Conservation (phyloP, 2,797 vertebrate genomes). For the Peromyscus eremicus region DNA sequence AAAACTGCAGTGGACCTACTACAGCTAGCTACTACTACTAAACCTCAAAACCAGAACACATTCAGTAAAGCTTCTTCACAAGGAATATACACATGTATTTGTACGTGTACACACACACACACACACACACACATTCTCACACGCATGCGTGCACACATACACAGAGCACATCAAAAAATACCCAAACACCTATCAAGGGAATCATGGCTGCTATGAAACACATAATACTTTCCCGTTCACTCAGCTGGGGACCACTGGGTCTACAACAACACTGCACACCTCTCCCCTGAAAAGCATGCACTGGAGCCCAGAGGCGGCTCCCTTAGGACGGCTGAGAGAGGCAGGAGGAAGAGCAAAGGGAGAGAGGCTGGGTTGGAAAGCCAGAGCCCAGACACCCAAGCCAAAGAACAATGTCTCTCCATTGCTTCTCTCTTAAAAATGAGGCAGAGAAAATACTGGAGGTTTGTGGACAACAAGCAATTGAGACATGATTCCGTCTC, state of each 20-base stretch:
- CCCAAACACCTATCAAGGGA: slow-evolving; percentile 73
- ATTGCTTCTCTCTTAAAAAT: slow-evolving; percentile 73
- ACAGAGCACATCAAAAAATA: slow-evolving; percentile 74
- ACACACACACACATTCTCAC: background rate
- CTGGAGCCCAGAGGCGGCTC: slow-evolving; percentile 72
- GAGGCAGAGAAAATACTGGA: slow-evolving; percentile 76
- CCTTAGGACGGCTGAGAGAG: slow-evolving; percentile 65
- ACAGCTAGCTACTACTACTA: slow-evolving; percentile 77
- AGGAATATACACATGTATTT: slow-evolving; percentile 75
- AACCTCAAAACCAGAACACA: slow-evolving; percentile 74
- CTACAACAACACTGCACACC: slow-evolving; percentile 69
- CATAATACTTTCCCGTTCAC: slow-evolving; percentile 62
- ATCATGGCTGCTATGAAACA: slow-evolving; percentile 66
- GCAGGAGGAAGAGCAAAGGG: slow-evolving; percentile 68
- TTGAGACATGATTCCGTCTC: slow-evolving; percentile 80
- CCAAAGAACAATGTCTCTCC: slow-evolving; percentile 82
- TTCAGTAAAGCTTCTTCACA: slow-evolving; percentile 80
- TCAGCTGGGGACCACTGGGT: slow-evolving; percentile 64
- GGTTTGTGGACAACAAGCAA: slow-evolving; percentile 62
- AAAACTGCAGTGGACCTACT: slow-evolving; percentile 74
- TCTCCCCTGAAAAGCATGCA: slow-evolving; percentile 79
- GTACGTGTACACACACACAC: background rate
- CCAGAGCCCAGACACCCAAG: slow-evolving; percentile 67
- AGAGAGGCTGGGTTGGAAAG: slow-evolving; percentile 52
- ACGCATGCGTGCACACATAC: background rate